Conservation (phyloP, 2,113 vertebrate genomes). For the Petaurus breviceps region DNA sequence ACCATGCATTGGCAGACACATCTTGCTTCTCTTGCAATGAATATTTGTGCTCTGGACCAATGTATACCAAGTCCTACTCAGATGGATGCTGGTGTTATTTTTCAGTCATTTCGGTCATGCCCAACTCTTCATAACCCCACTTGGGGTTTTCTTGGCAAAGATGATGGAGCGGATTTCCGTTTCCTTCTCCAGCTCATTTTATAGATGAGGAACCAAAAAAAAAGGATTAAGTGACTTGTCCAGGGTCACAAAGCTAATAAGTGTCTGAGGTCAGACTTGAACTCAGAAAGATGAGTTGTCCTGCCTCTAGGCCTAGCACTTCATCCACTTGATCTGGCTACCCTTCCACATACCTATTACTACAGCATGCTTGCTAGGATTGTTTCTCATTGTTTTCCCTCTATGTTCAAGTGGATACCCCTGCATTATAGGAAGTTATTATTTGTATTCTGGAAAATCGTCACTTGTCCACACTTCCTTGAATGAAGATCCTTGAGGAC, state of each 20-base stretch:
- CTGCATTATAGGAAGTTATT: not conserved
- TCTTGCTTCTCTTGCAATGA: not conserved
- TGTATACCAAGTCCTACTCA: not conserved
- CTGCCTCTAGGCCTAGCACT: not conserved
- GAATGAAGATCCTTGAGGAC: not conserved
- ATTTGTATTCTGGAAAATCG: not conserved
- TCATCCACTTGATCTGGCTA: no score
- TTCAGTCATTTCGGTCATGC: not conserved
- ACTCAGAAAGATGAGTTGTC: not conserved
- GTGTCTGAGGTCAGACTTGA: not conserved
- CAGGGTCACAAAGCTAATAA: not conserved
- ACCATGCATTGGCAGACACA: not conserved
- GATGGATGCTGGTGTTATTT: not conserved
- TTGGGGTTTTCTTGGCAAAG: not conserved
- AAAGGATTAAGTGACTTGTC: not conserved
- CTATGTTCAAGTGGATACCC: not conserved
- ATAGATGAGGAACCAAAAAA: not conserved
- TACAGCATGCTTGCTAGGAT: not conserved
- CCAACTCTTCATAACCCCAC: not conserved
- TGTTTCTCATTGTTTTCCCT: not conserved
- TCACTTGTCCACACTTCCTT: not conserved
- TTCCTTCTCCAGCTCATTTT: not conserved
- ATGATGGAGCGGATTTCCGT: not conserved
- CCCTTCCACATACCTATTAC: not conserved
- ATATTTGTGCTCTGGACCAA: not conserved